Evolutionary conservation across 2,797 vertebrate genomes (phyloP).

Genomic region (Lutjanus argentimaculatus): DNA sequence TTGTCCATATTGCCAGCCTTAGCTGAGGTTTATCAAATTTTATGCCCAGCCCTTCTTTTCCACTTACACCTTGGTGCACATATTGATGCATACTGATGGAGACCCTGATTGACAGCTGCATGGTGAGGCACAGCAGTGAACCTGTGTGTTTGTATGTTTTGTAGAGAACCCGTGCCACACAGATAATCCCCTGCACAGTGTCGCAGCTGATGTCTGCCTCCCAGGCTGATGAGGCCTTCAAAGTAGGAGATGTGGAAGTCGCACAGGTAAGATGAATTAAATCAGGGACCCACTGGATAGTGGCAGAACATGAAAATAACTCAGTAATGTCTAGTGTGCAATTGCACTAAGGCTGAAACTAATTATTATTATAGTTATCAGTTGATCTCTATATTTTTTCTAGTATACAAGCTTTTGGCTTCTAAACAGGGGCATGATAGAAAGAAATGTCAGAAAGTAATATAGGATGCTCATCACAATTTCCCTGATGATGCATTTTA

Average conservation of each 20-base stretch:
- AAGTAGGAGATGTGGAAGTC: conserved; percentile 92
- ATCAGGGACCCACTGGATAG: neutral
- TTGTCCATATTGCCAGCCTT: too few species aligned
- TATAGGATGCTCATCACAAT: neutral
- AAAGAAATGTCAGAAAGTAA: neutral
- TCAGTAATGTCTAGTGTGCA: neutral
- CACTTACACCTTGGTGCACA: neutral
- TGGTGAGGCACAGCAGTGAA: neutral
- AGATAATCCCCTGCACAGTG: conserved; percentile 96
- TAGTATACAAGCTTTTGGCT: neutral
- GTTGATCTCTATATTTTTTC: neutral
- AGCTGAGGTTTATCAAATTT: neutral
- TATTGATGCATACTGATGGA: neutral
- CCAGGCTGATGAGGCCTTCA: conserved; percentile 92
- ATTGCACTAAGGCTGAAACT: neutral
- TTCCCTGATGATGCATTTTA: neutral
- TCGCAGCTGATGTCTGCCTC: conserved; percentile 94
- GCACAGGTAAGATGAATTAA: conserved; percentile 87
- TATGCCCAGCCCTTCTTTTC: too few species aligned
- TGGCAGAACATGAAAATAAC: neutral
- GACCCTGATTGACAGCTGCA: neutral
- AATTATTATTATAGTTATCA: neutral
- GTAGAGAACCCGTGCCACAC: conserved; percentile 91
- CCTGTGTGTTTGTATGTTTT: conserved; percentile 49
- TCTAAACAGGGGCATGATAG: neutral